Conservation (phyloP, 2,797 vertebrate genomes). For the Columba guinea region DNA sequence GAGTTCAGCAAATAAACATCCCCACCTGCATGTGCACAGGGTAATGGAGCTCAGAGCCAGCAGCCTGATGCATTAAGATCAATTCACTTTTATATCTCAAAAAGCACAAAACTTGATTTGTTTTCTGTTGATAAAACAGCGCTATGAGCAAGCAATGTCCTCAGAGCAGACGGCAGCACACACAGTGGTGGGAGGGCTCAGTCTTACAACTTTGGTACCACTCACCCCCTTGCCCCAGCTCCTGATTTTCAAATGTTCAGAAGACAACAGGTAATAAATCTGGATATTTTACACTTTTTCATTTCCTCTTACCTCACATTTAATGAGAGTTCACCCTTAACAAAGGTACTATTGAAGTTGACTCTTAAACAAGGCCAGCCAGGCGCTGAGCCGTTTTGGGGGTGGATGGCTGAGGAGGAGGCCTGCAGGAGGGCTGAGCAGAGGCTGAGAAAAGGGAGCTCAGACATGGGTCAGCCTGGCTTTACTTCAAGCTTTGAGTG, state of each 20-base stretch:
- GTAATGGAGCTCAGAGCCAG: not conserved
- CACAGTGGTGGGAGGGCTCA: not conserved
- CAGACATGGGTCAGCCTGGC: not conserved
- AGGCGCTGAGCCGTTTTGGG: not conserved
- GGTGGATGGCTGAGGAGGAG: not conserved
- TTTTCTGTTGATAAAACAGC: accelerated
- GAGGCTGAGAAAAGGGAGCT: not conserved
- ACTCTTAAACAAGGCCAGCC: conserved; percentile 41
- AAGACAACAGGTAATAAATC: conserved; percentile 67
- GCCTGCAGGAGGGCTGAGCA: not conserved
- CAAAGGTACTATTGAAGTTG: conserved; percentile 67
- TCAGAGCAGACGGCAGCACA: not conserved
- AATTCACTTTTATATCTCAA: not conserved
- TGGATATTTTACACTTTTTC: conserved; percentile 58
- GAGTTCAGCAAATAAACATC: not conserved
- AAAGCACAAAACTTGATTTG: not conserved
- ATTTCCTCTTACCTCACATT: conserved; percentile 56
- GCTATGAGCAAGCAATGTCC: not conserved
- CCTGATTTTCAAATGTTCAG: not conserved
- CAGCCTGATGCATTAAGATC: not conserved
- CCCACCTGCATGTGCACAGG: accelerated
- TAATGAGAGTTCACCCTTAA: conserved; percentile 56
- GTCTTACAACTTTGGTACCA: not conserved
- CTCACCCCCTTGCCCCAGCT: not conserved
- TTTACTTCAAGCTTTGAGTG: not conserved